Percentiles rank a stretch among this genome's conserved stretches.
These are phyloP conservation scores for Metacarcinus magister DNA, from an alignment of 2,888 invertebrate genomes.

Conservation along the genomic window DNA sequence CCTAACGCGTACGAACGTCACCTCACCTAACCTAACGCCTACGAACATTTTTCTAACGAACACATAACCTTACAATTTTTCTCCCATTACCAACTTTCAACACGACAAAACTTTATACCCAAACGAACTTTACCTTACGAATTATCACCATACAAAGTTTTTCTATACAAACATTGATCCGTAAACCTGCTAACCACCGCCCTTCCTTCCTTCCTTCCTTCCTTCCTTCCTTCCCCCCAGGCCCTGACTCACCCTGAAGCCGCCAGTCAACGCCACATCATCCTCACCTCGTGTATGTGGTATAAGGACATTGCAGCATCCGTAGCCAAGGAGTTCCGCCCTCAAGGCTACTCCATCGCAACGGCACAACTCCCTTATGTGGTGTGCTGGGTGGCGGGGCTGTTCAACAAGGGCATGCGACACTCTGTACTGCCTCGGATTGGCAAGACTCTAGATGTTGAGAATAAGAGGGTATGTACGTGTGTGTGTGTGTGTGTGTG, in stretches of 20 bases:
- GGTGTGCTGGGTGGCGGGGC: constrained; percentile 84
- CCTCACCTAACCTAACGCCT: no score
- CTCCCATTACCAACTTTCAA: no score
- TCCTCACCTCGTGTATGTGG: constrained; percentile 85
- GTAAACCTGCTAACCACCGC: no score
- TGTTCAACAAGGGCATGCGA: constrained; percentile 85
- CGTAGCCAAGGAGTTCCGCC: constrained; percentile 86
- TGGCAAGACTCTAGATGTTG: constrained; percentile 84
- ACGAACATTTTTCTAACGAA: no score
- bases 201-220: no score
- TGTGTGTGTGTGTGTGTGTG: background rate
- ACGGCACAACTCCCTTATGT: constrained; percentile 85
- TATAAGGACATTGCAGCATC: constrained; percentile 86
- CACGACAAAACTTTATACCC: no score
- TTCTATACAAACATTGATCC: no score
- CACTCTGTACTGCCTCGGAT: constrained; percentile 85
- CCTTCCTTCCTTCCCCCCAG: constrained; percentile 14
- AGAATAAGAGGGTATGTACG: constrained; percentile 84
- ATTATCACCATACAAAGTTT: no score
- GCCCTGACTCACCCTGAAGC: constrained; percentile 85
- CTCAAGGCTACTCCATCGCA: constrained; percentile 85
- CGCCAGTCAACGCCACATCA: constrained; percentile 85
- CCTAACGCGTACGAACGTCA: no score
- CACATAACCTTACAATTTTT: no score
- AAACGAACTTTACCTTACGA: no score